These are phyloP conservation scores for Calypte anna DNA, from an alignment of 2,113 vertebrate genomes.

Conservation along the genomic window DNA sequence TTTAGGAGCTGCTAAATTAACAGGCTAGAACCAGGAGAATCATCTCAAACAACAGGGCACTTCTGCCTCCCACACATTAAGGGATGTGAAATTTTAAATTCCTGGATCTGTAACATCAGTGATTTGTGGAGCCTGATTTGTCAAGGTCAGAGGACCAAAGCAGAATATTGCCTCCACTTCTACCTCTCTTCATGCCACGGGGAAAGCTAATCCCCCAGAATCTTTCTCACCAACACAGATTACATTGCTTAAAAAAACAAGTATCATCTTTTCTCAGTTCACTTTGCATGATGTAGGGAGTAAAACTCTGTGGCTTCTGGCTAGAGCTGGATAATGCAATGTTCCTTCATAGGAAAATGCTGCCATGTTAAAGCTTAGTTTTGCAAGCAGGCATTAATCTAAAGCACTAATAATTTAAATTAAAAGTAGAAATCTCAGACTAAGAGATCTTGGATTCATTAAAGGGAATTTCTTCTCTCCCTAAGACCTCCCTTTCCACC, in stretches of 20 bases:
- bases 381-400: background rate
- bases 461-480: background rate
- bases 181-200: background rate
- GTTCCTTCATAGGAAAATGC: background rate
- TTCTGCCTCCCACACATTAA: background rate
- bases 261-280: background rate
- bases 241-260: background rate
- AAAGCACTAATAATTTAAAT: background rate
- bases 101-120: background rate
- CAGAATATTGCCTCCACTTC: background rate
- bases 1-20: constrained; percentile 19
- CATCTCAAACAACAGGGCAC: constrained; percentile 3
- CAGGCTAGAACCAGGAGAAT: constrained; percentile 42
- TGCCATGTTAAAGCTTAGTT: background rate
- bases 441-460: background rate
- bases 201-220: background rate
- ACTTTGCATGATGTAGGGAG: background rate
- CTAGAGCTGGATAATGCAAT: background rate
- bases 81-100: background rate
- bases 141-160: background rate
- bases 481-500: background rate
- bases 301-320: background rate
- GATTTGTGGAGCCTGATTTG: constrained; percentile 9
- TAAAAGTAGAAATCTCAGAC: background rate
- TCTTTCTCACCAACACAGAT: background rate